Evolutionary conservation across 2,113 vertebrate species (phyloP).

Genomic region (Eudyptes chrysolophus): DNA sequence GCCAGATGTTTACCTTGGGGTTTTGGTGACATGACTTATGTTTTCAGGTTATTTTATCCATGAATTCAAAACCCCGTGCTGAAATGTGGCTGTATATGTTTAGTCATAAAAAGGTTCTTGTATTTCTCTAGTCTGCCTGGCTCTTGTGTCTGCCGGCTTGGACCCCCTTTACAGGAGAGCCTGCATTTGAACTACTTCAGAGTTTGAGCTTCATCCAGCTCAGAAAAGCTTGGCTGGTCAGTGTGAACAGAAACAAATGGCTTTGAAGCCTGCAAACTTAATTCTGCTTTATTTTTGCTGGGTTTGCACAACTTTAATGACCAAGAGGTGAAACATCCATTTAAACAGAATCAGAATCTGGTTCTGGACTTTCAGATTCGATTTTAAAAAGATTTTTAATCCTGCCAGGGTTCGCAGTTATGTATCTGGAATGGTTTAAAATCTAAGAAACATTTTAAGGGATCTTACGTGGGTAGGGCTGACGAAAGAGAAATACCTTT

Average conservation of each 20-base stretch:
- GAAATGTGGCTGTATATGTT: constrained; percentile 3
- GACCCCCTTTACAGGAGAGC: constrained; percentile 1
- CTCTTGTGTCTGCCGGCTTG: constrained; percentile 14
- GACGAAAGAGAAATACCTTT: constrained; percentile 15
- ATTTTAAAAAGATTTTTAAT: not conserved
- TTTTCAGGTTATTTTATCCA: not conserved
- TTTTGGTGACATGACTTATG: constrained; percentile 9
- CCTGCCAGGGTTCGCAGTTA: not conserved
- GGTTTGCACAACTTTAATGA: constrained; percentile 10
- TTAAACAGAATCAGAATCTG: not conserved
- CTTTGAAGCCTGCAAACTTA: not conserved
- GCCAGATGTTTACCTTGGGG: constrained; percentile 8
- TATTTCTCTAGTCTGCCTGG: constrained; percentile 13
- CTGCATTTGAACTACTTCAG: not conserved
- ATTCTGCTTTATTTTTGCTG: constrained; percentile 36
- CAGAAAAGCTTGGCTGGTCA: constrained; percentile 21
- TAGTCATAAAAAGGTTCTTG: constrained; percentile 19
- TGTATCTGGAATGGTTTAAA: not conserved
- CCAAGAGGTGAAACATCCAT: not conserved
- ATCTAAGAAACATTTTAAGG: not conserved
- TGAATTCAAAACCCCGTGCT: not conserved
- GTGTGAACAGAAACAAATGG: not conserved
- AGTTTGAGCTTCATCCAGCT: constrained; percentile 40
- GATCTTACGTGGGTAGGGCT: not conserved
- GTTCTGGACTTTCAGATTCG: not conserved